These are phyloP conservation scores for Papilio polyxenes DNA, from an alignment of 1,140 invertebrate genomes.

Conservation along the genomic window DNA sequence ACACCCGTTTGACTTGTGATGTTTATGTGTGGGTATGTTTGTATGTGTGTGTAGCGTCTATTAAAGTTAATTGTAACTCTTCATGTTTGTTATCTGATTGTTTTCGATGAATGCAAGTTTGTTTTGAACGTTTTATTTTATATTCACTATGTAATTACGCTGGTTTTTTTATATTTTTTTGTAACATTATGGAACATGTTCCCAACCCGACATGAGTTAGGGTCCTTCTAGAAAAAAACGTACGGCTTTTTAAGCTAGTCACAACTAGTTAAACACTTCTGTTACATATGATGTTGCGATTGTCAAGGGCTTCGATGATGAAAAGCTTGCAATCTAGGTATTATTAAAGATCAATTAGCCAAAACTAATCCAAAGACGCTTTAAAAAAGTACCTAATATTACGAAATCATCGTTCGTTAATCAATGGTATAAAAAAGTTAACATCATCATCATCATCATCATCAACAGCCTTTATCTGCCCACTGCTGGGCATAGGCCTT, in stretches of 20 bases:
- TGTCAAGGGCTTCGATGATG: no score
- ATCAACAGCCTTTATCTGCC: no score
- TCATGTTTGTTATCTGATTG: conserved; percentile 25
- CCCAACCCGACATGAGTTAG: no score
- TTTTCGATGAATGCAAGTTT: conserved; percentile 16
- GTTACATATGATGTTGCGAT: no score
- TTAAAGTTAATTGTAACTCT: conserved; percentile 33
- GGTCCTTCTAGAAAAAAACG: no score
- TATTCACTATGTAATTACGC: background rate
- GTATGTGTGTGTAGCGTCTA: conserved; percentile 19
- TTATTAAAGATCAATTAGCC: no score
- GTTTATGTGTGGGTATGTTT: background rate
- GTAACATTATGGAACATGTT: background rate
- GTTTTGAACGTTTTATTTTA: background rate
- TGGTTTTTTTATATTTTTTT: background rate
- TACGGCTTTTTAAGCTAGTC: no score
- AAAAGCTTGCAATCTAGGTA: no score
- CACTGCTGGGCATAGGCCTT: no score
- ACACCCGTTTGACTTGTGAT: conserved; percentile 28
- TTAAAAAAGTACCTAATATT: background rate
- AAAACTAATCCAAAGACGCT: no score
- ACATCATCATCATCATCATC: no score
- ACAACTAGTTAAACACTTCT: no score
- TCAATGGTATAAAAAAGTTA: background rate
- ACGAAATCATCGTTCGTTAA: background rate